These are phyloP conservation scores for Tineola bisselliella DNA, from an alignment of 2,888 invertebrate species.

Conservation along the genomic window DNA sequence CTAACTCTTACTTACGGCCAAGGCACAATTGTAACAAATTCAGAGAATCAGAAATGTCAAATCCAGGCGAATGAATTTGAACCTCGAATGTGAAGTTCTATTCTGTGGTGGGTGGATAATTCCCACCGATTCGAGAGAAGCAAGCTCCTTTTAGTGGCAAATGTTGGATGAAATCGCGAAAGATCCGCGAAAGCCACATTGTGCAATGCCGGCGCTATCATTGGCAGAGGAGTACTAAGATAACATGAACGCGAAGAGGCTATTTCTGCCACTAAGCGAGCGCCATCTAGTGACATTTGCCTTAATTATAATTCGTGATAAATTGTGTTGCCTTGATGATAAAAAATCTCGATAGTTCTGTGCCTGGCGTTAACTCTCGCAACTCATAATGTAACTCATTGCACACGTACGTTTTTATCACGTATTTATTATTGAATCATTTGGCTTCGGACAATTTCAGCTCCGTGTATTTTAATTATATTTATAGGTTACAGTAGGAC, in stretches of 20 bases:
- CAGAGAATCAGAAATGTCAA: not conserved
- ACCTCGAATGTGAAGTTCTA: not conserved
- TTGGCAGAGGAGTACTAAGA: not conserved
- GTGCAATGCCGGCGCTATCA: slow-evolving; percentile 12
- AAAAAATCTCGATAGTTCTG: too few species aligned
- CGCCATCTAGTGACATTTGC: not conserved
- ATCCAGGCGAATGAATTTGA: not conserved
- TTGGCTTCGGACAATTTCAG: too few species aligned
- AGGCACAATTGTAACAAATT: not conserved
- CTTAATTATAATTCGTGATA: not conserved
- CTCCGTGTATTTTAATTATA: too few species aligned
- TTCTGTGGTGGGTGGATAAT: too few species aligned
- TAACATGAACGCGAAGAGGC: not conserved
- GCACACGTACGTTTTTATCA: too few species aligned
- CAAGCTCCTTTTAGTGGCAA: too few species aligned
- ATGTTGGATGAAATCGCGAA: not conserved
- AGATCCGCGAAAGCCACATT: not conserved
- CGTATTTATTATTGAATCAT: too few species aligned
- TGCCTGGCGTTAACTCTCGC: too few species aligned
- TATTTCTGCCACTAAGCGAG: not conserved
- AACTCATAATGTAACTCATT: too few species aligned
- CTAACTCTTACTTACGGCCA: slow-evolving; percentile 12
- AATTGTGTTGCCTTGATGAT: too few species aligned
- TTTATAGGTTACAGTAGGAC: too few species aligned
- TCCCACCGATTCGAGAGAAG: too few species aligned